Evolutionary conservation across 2,888 invertebrate genomes (phyloP), one percentile per base, ranked within the genome.

Genomic region (Copidosoma aretas): DNA sequence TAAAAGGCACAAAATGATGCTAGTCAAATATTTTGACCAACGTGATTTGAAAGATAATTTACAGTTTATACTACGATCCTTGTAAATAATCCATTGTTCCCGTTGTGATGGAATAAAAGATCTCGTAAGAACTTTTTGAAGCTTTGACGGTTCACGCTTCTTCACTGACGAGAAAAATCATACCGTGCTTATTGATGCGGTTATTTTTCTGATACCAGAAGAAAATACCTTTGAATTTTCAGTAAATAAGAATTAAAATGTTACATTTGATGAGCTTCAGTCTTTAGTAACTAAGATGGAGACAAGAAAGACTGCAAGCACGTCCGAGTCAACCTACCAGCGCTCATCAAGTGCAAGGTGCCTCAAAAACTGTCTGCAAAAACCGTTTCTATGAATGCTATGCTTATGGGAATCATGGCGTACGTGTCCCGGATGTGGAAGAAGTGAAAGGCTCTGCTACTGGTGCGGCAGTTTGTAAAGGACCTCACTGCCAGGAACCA

Each of bases 71-170:
- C 39, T 68, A 71, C 54, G 32, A n/a, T 57, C 64, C 67, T 10
- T 21, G 22, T 10, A 64, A 73, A 67, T 62, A 65, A 52, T 65
- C 39, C 12, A 65, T 71, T 14, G 41, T 63, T 25, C 65, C 10
- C 69, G 68, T 32, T 41, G 56, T 12, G 66, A 70, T 22, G 63
- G 32, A 25, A 69, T 71, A 43, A 60, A 71, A 46, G 71, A 71
- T 2, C 32, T 69, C 1, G 14, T 69, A 3, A 59, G 70, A n/a
- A 54, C 54, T 14, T 8, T 71, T 66, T 25, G 64, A 68, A 67
- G 65, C 51, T 22, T 71, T 1, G 22, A 64, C 4, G 54, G 56
- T 32, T 25, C 58, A 0, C 41, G 15, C 14, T n/a, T 54, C 14
- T n/a, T 73, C 2, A 1, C 17, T 1, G 67, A 73, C 10, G 65